phyloP scores from a whole-genome alignment of 2,113 vertebrate species.

The Gnathonemus longibarbis region DNA sequence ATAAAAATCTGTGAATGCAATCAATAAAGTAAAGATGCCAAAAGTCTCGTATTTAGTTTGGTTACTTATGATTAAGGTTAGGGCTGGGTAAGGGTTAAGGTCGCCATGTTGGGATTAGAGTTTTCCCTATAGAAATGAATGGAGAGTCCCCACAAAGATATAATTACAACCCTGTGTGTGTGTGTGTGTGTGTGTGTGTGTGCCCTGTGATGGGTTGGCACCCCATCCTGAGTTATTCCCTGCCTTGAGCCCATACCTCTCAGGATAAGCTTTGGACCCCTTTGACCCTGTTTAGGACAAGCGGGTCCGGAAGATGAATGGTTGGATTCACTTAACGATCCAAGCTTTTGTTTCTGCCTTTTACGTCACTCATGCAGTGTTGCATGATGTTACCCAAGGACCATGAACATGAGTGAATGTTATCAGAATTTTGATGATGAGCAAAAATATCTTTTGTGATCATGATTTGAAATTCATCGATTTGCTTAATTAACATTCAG shows the following conservation, averaged over 20 bases:
- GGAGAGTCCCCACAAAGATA: too few species aligned
- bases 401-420: not conserved
- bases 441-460: not conserved
- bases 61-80: too few species aligned
- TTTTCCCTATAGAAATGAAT: too few species aligned
- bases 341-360: not conserved
- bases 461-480: slow-evolving; percentile 2
- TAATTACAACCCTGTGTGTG: too few species aligned
- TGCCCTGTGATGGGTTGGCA: not conserved
- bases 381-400: not conserved
- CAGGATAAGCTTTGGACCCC: not conserved
- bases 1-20: too few species aligned
- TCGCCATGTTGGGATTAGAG: too few species aligned
- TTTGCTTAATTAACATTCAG: not conserved
- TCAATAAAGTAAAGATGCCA: too few species aligned
- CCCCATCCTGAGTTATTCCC: not conserved
- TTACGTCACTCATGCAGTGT: not conserved
- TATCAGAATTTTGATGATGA: not conserved
- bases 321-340: not conserved
- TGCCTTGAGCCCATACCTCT: not conserved
- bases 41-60: too few species aligned
- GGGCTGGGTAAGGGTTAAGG: too few species aligned
- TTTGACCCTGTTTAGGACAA: not conserved
- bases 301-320: not conserved
- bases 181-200: not conserved